Base-by-base conservation (phyloP, 2,888 invertebrate genomes). In the Lithophane socia region DNA sequence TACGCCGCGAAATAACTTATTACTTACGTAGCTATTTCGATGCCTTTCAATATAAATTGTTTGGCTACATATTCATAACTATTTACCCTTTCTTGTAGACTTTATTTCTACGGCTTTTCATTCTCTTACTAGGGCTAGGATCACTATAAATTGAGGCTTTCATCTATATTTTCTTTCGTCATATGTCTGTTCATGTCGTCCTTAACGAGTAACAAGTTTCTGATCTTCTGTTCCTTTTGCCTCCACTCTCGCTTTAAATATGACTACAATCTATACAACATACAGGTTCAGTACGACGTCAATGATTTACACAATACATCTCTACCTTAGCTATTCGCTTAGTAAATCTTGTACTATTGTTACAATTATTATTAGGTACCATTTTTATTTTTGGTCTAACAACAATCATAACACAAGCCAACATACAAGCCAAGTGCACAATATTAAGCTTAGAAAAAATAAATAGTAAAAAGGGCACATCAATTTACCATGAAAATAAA, bases 1-100 rank as follows among this genome's bases (percentile, higher is more conserved):
- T 56, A 47, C 42, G 60, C 75, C 76, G 72, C 65, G 49, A 80
- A 86, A 79, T 76, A 65, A 70, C 69, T 58, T 82, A 74, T 82
- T 67, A 73, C 56, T 82, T 67, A 73, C 56, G 47, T 24, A 52
- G 49, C 21, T 75, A 70, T 80, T 73, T 65, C 18, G 64, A 65
- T 61, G 64, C 54, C 24, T 65, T 61, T 77, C 49, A 63, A 64
- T 73, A 68, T 73, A 29, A 82, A 82, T 76, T 81, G 69, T 63
- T 60, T 37, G 13, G 8, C 21, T 84, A 69, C n/a, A 81, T 83
- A 73, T 84, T 75, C 66, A 80, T 75, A 65, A 42, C 37, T 68
- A 66, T 75, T 63, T 81, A 47, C 5, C n/a, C 42, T 81, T 68
- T 65, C 10, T 58, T 69, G 24, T 60, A 60, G 16, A 64, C 21